Percentiles rank a stretch among this genome's conserved stretches.
phyloP scores from a whole-genome alignment of 2,888 invertebrate genomes.

The Psylliodes chrysocephalus region DNA sequence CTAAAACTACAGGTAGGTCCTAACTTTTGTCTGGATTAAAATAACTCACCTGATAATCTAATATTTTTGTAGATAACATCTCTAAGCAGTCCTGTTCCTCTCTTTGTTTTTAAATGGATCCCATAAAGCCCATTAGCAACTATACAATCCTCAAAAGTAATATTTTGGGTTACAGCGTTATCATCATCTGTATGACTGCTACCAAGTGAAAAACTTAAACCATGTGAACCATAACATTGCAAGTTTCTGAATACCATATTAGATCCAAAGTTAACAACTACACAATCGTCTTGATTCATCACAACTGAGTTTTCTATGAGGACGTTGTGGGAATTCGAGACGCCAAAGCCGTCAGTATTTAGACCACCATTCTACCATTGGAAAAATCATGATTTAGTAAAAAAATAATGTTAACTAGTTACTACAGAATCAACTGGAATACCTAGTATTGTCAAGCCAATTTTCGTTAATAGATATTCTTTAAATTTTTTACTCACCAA shows the following conservation, averaged over 20 bases:
- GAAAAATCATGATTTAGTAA: not conserved
- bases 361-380: constrained; percentile 17
- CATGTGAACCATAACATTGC: constrained; percentile 31
- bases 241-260: constrained; percentile 25
- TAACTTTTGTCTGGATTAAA: too few species aligned
- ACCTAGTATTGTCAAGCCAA: too few species aligned
- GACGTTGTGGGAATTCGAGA: constrained; percentile 16
- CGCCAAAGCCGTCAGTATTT: constrained; percentile 20
- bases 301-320: constrained; percentile 22
- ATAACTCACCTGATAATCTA: constrained; percentile 16
- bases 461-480: too few species aligned
- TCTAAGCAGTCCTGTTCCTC: constrained; percentile 21
- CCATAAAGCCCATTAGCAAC: constrained; percentile 25
- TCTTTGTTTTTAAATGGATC: constrained; percentile 29
- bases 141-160: constrained; percentile 22
- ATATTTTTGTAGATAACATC: constrained; percentile 31
- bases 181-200: not conserved
- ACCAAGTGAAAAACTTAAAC: constrained; percentile 32
- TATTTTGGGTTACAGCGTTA: constrained; percentile 6
- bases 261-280: constrained; percentile 18
- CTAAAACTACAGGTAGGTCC: too few species aligned
- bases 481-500: constrained; percentile 33
- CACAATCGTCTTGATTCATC: constrained; percentile 36
- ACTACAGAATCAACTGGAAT: too few species aligned
- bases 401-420: too few species aligned